Evolutionary conservation across 2,888 invertebrate genomes (phyloP), one percentile per base, ranked within the genome.

Genomic region (Embidobia sp.): DNA sequence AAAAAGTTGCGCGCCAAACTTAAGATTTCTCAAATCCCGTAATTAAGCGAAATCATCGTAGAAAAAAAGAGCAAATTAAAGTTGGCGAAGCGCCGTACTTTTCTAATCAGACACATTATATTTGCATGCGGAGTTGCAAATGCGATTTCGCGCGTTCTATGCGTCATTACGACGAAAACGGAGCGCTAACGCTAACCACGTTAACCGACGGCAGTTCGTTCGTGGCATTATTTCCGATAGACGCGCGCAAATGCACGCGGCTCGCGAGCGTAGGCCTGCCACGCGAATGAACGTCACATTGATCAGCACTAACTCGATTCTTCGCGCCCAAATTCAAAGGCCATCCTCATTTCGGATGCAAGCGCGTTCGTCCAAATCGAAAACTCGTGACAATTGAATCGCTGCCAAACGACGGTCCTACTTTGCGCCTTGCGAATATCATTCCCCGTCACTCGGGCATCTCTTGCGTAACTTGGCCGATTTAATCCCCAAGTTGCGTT

Each of bases 91-190:
- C n/a, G n/a, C n/a, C 48, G n/a, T 44, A 64, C 31, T 55, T 63
- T 66, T 61, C 37, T 11, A 57, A 46, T 37, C 63, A 27, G 49
- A 31, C 63, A 13, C 59, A 57, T 35, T 33, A 63, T 64, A 70
- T 51, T 77, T 49, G 69, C 74, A 61, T 63, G 49, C 66, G 61
- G 51, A 76, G 66, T 59, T 49, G 84, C 79, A 85, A 86, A 86
- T 83, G 82, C 83, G 85, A 85, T 85, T 84, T 82, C 79, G 74
- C 57, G 48, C 11, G 79, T 76, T 85, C 82, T 85, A 83, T 85
- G 84, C 86, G 84, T 87, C 85, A 87, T 87, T 87, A 86, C 83
- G 85, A 81, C 82, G 85, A 85, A 84, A 87, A 86, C 83, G 82
- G n/a, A n/a, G 81, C 79, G 82, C 81, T 82, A 82, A 84, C 82